A percentile compares a stretch with the other conserved stretches of the same genome.
These are phyloP conservation scores for Drosophila micromelanica DNA, from an alignment of 1,140 invertebrate genomes.

Conservation along the genomic window DNA sequence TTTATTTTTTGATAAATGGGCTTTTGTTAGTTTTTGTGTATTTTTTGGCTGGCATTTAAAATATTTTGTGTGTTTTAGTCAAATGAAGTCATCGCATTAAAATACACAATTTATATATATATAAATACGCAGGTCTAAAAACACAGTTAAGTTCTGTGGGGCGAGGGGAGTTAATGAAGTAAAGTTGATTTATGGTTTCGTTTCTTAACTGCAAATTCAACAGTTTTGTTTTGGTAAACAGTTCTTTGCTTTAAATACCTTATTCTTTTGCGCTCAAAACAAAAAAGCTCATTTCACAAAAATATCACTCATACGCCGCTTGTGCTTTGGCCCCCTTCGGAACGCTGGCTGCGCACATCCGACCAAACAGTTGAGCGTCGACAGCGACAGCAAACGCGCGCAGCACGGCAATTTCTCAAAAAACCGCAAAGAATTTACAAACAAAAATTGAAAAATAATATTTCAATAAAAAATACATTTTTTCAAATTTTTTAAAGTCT, in stretches of 20 bases:
- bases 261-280: slow-evolving; percentile 19
- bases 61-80: slow-evolving; percentile 31
- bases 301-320: slow-evolving; percentile 78
- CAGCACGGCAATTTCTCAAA: slow-evolving; percentile 22
- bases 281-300: slow-evolving; percentile 55
- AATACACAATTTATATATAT: slow-evolving; percentile 35
- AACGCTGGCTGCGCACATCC: slow-evolving; percentile 61
- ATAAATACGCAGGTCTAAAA: slow-evolving; percentile 16
- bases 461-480: slow-evolving; percentile 4
- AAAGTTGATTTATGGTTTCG: slow-evolving; percentile 36
- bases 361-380: slow-evolving; percentile 75
- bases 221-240: slow-evolving; percentile 21
- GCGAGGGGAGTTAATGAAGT: background rate
- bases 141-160: slow-evolving; percentile 5
- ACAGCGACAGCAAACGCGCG: slow-evolving; percentile 68
- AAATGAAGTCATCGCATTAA: slow-evolving; percentile 74
- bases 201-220: background rate
- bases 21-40: slow-evolving; percentile 41
- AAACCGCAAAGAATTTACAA: slow-evolving; percentile 19
- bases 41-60: slow-evolving; percentile 62
- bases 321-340: slow-evolving; percentile 56
- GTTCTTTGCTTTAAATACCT: slow-evolving; percentile 22
- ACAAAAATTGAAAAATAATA: background rate
- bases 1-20: slow-evolving; percentile 75
- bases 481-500: background rate